Evolutionary conservation across 2,113 vertebrate species (phyloP), one percentile per base, ranked within the genome.

Genomic region (Morone saxatilis): DNA sequence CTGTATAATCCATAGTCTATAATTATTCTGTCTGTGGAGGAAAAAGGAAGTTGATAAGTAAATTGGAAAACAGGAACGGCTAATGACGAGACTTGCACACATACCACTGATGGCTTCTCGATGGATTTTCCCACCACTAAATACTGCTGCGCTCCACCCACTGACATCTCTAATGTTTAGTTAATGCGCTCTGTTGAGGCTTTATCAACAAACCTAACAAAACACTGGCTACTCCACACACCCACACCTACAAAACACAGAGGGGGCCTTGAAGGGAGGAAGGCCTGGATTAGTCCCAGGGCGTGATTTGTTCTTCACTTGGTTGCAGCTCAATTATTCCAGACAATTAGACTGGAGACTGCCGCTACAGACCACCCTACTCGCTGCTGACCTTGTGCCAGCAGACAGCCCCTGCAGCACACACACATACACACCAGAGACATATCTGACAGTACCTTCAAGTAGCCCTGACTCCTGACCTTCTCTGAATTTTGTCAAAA

Each of bases 301-400:
- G 92, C 70, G 86, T 88, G 88, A 93, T 91, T 92, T 88, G 79
- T 87, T 91, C 92, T 93, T 81, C 89, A 91, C 91, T 91, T 80
- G 90, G 89, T 89, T 91, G 93, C 87, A 90, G 89, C 88, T 91
- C 92, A 94, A 93, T 94, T 93, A 94, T 94, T 94, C 89, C 92
- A 92, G 90, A 92, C 92, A 93, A 95, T 94, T 93, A 94, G 90
- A 87, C 88, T 88, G 88, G 91, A 92, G 90, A 71, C 90, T 76
- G 88, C 87, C 76, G 76, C 80, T 69, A 17, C 25, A 73, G 93
- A 93, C 94, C 94, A 94, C 94, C 93, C 90, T 54, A 83, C 90
- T 89, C 7, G 91, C 85, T 78, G 86, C 76, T 88, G 88, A 93
- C 93, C 89, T 83, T 43, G 71, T 82, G 93, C 90, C 88, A 87